phyloP scores from a whole-genome alignment of 2,113 vertebrate genomes.

The Phocoena phocoena region DNA sequence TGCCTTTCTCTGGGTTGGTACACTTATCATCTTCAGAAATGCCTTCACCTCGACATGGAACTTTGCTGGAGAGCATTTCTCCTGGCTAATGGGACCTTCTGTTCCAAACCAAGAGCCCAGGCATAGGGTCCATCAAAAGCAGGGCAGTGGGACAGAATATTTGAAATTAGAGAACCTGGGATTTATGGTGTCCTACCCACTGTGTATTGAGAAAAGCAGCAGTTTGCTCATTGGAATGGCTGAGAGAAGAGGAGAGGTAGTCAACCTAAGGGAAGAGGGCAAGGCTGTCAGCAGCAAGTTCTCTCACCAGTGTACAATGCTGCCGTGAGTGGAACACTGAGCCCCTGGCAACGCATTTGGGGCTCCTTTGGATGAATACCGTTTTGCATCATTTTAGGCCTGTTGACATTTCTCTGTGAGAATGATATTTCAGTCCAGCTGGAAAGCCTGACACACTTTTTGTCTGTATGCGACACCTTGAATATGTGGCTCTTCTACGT shows the following conservation, averaged over 20 bases:
- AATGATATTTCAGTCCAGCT: constrained; percentile 63
- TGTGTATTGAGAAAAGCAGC: neutral
- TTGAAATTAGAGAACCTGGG: neutral
- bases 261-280: neutral
- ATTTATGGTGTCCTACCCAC: neutral
- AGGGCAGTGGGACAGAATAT: neutral
- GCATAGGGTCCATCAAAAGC: neutral
- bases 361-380: neutral
- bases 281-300: neutral
- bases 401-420: constrained; percentile 68
- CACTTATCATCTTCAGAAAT: neutral
- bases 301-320: neutral
- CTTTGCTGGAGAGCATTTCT: neutral
- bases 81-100: neutral
- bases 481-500: constrained; percentile 53
- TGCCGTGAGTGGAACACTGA: neutral
- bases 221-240: neutral
- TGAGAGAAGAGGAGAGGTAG: neutral
- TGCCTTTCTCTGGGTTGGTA: neutral
- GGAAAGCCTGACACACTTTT: constrained; percentile 52
- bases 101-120: neutral
- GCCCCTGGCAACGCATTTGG: neutral
- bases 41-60: neutral
- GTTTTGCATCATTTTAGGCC: constrained; percentile 25
- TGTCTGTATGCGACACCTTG: constrained; percentile 35